Evolutionary conservation across 2,113 vertebrate species (phyloP).

Genomic region (Scopus umbretta): DNA sequence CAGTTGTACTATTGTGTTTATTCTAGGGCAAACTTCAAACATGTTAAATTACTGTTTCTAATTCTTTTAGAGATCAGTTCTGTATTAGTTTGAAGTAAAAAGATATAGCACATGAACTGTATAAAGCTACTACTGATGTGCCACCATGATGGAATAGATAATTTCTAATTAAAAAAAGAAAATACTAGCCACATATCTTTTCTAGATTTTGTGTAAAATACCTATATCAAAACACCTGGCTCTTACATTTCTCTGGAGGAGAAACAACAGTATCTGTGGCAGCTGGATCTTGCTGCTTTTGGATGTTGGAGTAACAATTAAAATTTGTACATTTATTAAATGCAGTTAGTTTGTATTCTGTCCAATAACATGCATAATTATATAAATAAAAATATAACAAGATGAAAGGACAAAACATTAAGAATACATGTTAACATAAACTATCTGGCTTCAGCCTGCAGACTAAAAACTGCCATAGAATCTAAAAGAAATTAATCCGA

Average conservation of each 20-base stretch:
- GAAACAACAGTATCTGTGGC: neutral
- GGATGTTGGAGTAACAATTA: constrained; percentile 34
- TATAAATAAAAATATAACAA: neutral
- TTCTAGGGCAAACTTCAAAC: neutral
- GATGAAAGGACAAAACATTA: neutral
- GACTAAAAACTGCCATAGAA: neutral
- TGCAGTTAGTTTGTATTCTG: neutral
- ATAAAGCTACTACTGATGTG: neutral
- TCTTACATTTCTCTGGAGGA: neutral
- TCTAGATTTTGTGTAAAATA: neutral
- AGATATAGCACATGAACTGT: neutral
- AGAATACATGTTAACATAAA: neutral
- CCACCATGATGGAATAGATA: neutral
- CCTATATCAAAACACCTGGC: neutral
- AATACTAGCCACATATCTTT: neutral
- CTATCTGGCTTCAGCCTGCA: neutral
- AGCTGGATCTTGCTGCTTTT: constrained; percentile 31
- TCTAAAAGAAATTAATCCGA: neutral
- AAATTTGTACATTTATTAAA: neutral
- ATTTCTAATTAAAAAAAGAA: neutral
- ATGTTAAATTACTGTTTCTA: neutral
- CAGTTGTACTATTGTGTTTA: neutral
- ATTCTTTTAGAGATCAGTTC: neutral
- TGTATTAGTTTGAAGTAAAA: neutral
- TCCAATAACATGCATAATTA: neutral